These are phyloP conservation scores for Ptiloglossa arizonensis DNA, from an alignment of 1,140 invertebrate species.

Conservation along the genomic window DNA sequence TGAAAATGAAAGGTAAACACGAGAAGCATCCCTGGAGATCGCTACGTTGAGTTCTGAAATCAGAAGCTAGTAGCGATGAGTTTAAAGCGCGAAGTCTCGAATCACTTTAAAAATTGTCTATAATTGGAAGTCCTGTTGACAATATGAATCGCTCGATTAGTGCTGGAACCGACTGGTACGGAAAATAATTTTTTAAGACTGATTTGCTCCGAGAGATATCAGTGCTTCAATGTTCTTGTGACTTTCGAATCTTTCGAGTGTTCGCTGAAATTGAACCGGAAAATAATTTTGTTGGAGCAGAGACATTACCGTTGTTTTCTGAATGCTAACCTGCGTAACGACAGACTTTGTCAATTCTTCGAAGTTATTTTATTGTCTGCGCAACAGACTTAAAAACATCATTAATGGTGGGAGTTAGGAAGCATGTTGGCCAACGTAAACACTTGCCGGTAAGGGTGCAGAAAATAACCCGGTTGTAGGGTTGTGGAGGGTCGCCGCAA, in stretches of 20 bases:
- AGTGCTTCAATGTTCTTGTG: too few species aligned
- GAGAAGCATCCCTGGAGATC: background rate
- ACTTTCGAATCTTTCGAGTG: too few species aligned
- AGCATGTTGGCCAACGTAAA: slow-evolving; percentile 11
- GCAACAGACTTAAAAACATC: background rate
- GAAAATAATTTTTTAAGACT: too few species aligned
- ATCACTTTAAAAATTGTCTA: background rate
- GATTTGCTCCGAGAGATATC: too few species aligned
- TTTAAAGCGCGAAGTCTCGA: background rate
- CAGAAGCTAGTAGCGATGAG: background rate
- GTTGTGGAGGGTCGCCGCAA: slow-evolving; percentile 14
- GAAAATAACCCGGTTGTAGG: background rate
- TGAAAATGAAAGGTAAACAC: background rate
- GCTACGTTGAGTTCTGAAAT: background rate
- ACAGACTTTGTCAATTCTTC: too few species aligned
- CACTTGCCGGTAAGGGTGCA: background rate
- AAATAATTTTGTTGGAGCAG: too few species aligned
- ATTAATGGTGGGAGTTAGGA: background rate
- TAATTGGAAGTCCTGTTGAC: too few species aligned
- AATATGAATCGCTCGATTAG: too few species aligned
- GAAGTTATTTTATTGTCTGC: background rate
- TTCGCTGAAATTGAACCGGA: too few species aligned
- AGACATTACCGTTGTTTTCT: too few species aligned
- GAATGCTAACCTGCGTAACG: too few species aligned
- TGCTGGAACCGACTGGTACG: too few species aligned